These are phyloP conservation scores for Mustelus asterias DNA, from an alignment of 2,113 vertebrate species.

Conservation along the genomic window DNA sequence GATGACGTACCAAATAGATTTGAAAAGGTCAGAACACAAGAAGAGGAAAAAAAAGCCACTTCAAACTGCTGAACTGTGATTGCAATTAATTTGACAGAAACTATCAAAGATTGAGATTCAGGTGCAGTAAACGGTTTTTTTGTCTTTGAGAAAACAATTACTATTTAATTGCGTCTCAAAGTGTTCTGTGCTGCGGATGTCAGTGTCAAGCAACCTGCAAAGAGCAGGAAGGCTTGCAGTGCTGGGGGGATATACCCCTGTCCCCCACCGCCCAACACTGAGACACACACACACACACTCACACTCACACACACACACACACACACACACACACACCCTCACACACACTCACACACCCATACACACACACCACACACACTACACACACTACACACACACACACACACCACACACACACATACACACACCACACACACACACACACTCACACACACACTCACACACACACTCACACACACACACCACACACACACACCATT, in stretches of 20 bases:
- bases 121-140: background rate
- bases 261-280: too few relatives aligned
- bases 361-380: background rate
- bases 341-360: too few relatives aligned
- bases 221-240: background rate
- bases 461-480: too few relatives aligned
- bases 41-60: background rate
- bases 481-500: too few relatives aligned
- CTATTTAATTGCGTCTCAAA: constrained; percentile 1
- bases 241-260: background rate
- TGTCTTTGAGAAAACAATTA: constrained; percentile 7
- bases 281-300: background rate
- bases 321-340: background rate
- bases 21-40: background rate
- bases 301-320: background rate
- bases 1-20: background rate
- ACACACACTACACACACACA: background rate
- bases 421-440: background rate
- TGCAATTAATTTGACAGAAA: constrained; percentile 20
- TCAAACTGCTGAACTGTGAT: background rate
- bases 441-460: background rate
- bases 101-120: constrained; percentile 3
- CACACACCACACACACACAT: too few relatives aligned
- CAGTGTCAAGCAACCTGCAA: constrained; percentile 16
- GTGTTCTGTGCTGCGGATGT: background rate